Base-by-base conservation (phyloP, 2,113 vertebrate species). In the Equus quagga region DNA sequence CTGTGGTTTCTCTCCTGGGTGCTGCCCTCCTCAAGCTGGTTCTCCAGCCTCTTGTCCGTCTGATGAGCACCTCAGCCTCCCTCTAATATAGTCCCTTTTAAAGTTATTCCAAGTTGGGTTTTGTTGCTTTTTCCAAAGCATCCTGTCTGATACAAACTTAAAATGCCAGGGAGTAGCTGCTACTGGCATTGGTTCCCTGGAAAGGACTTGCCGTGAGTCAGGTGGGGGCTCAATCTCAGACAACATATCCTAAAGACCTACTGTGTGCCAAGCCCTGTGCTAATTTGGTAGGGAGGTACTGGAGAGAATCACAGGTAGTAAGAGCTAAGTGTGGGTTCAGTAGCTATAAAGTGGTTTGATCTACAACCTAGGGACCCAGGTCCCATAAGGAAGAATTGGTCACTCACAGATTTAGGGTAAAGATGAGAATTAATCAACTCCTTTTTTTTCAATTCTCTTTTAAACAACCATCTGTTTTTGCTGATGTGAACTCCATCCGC, bases 401-500 rank as follows among this genome's bases (percentile, higher is more conserved):
- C 72, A 70, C 44, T n/a, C 81, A 54, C 51, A 72, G 76, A 79
- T 76, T 88, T 76, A 93, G 54, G 65, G 28, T 78, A 73, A 67
- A 93, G 65, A 41, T 62, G 67, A 78, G 26, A 76, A 36, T 72
- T n/a, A 62, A 58, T 81, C 49, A 69, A 1, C n/a, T 41, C 36
- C 36, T 81, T 93, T 49, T 75, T 73, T 79, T 54, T 51, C 79
- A 36, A 12, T n/a, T 92, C 46, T 95, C 51, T 76, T 64, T 36
- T 73, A 70, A 91, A 85, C 56, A 81, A 8, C 85, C 51, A 76
- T 72, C 79, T 92, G 73, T 76, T 36, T 64, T 89, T 94, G 62
- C 23, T 82, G 4, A 17, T 28, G 31, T 69, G 26, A 87, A 46
- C 51, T 46, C 51, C 70, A 26, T 70, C 31, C 85, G 44, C 93